Evolutionary conservation across 2,888 invertebrate genomes (phyloP).

Genomic region (Callyntrura sp.): DNA sequence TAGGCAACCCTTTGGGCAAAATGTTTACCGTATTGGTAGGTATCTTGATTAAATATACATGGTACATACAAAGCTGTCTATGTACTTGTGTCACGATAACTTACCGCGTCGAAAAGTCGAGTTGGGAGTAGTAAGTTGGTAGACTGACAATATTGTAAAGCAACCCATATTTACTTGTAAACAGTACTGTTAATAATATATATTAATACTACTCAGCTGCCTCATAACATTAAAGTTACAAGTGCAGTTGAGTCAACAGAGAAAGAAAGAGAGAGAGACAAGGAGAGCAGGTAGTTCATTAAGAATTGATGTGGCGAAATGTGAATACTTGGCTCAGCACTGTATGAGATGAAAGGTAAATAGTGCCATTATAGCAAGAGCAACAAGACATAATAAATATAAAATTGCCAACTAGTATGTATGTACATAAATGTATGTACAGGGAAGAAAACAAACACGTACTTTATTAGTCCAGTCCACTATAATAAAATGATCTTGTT

Average conservation of each 20-base stretch:
- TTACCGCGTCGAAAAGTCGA: not conserved
- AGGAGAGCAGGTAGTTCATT: constrained; percentile 51
- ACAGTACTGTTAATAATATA: not conserved
- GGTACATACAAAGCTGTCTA: too few species aligned
- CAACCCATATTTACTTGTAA: not conserved
- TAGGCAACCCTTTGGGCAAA: too few species aligned
- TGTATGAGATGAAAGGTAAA: constrained; percentile 3
- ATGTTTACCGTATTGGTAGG: too few species aligned
- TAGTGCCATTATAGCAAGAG: not conserved
- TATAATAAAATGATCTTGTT: constrained; percentile 29
- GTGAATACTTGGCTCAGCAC: constrained; percentile 2
- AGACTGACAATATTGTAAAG: not conserved
- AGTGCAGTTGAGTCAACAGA: constrained; percentile 29
- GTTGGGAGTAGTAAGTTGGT: not conserved
- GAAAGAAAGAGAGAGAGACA: constrained; percentile 7
- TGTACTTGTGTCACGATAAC: too few species aligned
- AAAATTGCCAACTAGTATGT: not conserved
- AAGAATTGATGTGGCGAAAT: constrained; percentile 53
- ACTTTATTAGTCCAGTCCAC: not conserved
- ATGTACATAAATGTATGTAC: not conserved
- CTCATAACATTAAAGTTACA: not conserved
- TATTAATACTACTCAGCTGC: constrained; percentile 23
- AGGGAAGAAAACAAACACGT: not conserved
- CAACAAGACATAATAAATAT: not conserved
- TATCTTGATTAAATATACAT: too few species aligned